phyloP scores from a whole-genome alignment of 2,888 invertebrate species.

The Dilophus febrilis region DNA sequence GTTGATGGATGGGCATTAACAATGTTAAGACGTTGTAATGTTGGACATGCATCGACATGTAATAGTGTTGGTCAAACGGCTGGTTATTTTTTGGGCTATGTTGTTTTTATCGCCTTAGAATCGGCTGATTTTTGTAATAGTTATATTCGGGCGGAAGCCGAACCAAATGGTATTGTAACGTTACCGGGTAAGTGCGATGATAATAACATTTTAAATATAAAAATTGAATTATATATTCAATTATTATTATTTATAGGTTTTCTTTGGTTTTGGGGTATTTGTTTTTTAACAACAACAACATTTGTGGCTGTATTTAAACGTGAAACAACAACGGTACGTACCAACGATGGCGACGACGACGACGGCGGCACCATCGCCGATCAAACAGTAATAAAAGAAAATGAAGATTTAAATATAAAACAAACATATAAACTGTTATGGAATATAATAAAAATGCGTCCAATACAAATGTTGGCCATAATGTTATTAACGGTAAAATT shows the following conservation, averaged over 20 bases:
- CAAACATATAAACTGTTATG: slow-evolving; percentile 71
- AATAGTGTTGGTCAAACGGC: slow-evolving; percentile 98
- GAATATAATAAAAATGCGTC: slow-evolving; percentile 66
- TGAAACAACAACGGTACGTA: slow-evolving; percentile 43
- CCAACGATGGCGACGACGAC: slow-evolving; percentile 14
- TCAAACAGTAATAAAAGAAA: slow-evolving; percentile 7
- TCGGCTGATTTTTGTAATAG: slow-evolving; percentile 91
- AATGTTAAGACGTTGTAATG: slow-evolving; percentile 93
- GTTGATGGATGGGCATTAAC: slow-evolving; percentile 99
- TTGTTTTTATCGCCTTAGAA: slow-evolving; percentile 89
- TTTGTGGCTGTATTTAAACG: slow-evolving; percentile 75
- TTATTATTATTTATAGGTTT: slow-evolving; percentile 42
- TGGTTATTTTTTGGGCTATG: slow-evolving; percentile 92
- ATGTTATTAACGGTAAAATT: slow-evolving; percentile 86
- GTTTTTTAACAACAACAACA: slow-evolving; percentile 80
- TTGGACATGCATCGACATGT: slow-evolving; percentile 96
- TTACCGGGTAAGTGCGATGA: slow-evolving; percentile 31
- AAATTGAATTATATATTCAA: not conserved
- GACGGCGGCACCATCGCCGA: slow-evolving; percentile 21
- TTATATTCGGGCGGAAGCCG: slow-evolving; percentile 60
- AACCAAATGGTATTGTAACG: slow-evolving; percentile 52
- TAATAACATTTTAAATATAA: not conserved
- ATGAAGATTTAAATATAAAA: slow-evolving; percentile 31
- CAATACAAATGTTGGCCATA: slow-evolving; percentile 59
- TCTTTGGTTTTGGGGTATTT: slow-evolving; percentile 85